These are phyloP conservation scores for Epirrhoe alternata DNA, from an alignment of 2,888 invertebrate species.

Conservation along the genomic window DNA sequence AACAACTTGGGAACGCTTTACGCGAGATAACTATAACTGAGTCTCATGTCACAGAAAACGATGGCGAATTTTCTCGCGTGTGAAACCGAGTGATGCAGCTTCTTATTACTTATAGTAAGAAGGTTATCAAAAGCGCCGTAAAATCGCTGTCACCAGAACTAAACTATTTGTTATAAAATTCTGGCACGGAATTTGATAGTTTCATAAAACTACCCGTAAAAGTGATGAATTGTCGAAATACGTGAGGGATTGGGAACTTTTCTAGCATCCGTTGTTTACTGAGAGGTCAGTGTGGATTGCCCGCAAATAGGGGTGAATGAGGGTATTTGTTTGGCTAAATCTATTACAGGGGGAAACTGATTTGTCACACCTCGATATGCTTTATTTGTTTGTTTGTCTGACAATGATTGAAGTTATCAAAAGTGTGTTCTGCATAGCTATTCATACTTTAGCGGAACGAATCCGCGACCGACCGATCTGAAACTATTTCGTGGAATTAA, in stretches of 20 bases:
- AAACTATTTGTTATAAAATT: neutral
- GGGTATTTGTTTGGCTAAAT: conserved; percentile 31
- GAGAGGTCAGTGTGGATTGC: conserved; percentile 9
- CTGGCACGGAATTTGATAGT: neutral
- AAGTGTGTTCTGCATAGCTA: neutral
- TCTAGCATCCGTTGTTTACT: conserved; percentile 8
- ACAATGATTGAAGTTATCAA: neutral
- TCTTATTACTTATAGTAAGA: too few species aligned
- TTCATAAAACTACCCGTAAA: neutral
- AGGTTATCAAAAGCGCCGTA: too few species aligned
- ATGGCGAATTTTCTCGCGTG: too few species aligned
- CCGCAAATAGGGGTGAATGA: conserved; percentile 15
- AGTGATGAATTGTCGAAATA: neutral
- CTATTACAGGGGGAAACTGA: conserved; percentile 23
- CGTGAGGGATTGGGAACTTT: conserved; percentile 5
- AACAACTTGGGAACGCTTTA: too few species aligned
- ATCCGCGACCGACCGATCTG: too few species aligned
- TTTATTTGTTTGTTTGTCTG: conserved; percentile 23
- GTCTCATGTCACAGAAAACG: too few species aligned
- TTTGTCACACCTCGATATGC: conserved; percentile 33
- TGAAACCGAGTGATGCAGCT: too few species aligned
- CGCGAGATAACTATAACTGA: too few species aligned
- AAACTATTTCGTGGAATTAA: too few species aligned
- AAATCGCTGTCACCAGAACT: too few species aligned
- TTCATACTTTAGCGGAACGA: too few species aligned